These are phyloP conservation scores for Polypedilum pembai DNA, from an alignment of 1,140 invertebrate species.

Conservation along the genomic window DNA sequence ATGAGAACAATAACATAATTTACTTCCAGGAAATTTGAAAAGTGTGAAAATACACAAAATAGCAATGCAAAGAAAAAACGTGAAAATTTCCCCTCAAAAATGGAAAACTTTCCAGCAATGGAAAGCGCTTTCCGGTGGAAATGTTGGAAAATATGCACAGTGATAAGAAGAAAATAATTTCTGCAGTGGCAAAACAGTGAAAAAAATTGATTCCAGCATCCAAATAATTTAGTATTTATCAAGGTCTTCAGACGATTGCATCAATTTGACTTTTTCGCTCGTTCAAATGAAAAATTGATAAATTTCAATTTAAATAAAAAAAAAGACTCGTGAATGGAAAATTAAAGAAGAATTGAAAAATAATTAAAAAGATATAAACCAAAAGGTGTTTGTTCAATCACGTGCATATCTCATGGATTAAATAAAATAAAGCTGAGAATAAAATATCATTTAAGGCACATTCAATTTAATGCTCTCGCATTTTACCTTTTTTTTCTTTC, in stretches of 20 bases:
- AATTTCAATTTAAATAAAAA: not conserved
- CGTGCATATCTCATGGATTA: too few relatives aligned
- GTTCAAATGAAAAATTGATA: not conserved
- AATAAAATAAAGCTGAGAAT: too few relatives aligned
- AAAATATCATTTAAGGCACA: too few relatives aligned
- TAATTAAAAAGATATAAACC: too few relatives aligned
- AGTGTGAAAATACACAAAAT: too few relatives aligned
- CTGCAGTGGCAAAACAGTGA: not conserved
- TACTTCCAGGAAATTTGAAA: too few relatives aligned
- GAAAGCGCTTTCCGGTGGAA: not conserved
- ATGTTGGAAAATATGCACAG: not conserved
- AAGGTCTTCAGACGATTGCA: not conserved
- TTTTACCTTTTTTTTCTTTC: too few relatives aligned
- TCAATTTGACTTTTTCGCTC: constrained; percentile 12
- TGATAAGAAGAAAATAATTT: not conserved
- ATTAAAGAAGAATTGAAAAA: too few relatives aligned
- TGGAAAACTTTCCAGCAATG: not conserved
- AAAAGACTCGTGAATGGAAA: too few relatives aligned
- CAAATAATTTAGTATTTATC: constrained; percentile 19
- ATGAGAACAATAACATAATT: too few relatives aligned
- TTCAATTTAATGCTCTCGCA: too few relatives aligned
- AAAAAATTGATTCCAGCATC: constrained; percentile 6
- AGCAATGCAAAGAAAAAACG: not conserved
- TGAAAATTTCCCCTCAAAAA: not conserved
- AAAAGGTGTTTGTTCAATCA: too few relatives aligned